A percentile compares a stretch with the other conserved stretches of the same genome.
phyloP scores from a whole-genome alignment of 2,888 invertebrate species.

The Catocala sponsa region DNA sequence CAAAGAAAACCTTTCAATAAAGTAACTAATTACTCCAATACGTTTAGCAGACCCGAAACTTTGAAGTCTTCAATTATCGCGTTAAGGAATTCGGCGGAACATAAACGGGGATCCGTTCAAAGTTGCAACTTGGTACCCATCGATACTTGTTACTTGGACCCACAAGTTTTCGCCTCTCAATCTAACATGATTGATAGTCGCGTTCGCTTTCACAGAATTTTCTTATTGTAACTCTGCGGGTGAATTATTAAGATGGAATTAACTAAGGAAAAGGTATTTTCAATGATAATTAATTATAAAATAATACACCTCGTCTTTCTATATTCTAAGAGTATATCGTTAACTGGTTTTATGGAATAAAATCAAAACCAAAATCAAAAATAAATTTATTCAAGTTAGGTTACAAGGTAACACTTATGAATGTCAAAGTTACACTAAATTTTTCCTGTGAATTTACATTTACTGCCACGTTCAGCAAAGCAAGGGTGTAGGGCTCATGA shows the following conservation, averaged over 20 bases:
- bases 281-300: neutral
- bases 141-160: constrained; percentile 33
- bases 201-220: constrained; percentile 6
- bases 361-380: no score
- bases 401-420: no score
- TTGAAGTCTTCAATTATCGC: constrained; percentile 45
- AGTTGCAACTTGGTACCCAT: constrained; percentile 42
- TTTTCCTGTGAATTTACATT: no score
- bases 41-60: constrained; percentile 25
- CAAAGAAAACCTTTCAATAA: constrained; percentile 15
- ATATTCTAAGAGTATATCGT: no score
- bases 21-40: constrained; percentile 11
- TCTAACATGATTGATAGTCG: constrained; percentile 50
- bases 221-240: constrained; percentile 1
- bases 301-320: neutral
- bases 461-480: no score
- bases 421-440: no score
- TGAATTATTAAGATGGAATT: constrained; percentile 4
- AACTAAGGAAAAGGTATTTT: neutral
- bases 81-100: constrained; percentile 41
- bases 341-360: no score
- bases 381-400: no score
- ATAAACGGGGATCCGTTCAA: constrained; percentile 42
- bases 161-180: constrained; percentile 41
- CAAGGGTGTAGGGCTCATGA: no score